A percentile compares a stretch with the other conserved stretches of the same genome.
Conservation (phyloP, 1,140 invertebrate genomes). For the Elymnias hypermnestra region DNA sequence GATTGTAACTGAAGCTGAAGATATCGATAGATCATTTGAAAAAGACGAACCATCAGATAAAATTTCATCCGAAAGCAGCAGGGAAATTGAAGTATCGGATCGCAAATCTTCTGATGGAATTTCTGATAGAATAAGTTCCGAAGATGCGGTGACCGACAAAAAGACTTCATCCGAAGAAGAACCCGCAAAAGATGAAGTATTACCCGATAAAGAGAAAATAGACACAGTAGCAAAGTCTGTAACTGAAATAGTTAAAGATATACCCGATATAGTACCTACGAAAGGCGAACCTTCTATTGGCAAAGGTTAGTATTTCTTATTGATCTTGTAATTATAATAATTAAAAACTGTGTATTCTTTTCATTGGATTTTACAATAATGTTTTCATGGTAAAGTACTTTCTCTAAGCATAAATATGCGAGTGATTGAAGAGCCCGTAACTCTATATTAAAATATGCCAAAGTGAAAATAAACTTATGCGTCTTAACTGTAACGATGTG, state of each 20-base stretch:
- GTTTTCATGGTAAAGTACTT: too few species aligned
- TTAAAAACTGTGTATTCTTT: too few species aligned
- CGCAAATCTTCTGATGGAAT: slow-evolving; percentile 72
- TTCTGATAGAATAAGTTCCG: slow-evolving; percentile 71
- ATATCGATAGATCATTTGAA: slow-evolving; percentile 59
- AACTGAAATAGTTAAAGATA: slow-evolving; percentile 28
- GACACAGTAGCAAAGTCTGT: slow-evolving; percentile 22
- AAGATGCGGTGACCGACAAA: slow-evolving; percentile 73
- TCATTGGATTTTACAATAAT: too few species aligned
- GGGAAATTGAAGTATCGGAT: slow-evolving; percentile 73
- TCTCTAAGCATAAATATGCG: too few species aligned
- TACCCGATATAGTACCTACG: too few species aligned
- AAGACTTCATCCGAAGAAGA: slow-evolving; percentile 69
- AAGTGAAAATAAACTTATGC: too few species aligned
- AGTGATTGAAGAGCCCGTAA: too few species aligned
- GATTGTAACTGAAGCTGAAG: slow-evolving; percentile 71
- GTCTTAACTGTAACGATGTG: too few species aligned
- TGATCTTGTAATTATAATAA: too few species aligned
- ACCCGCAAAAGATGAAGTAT: slow-evolving; percentile 35
- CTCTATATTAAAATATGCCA: too few species aligned
- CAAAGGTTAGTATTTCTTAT: too few species aligned
- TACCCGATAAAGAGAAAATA: slow-evolving; percentile 21
- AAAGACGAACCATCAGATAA: slow-evolving; percentile 71
- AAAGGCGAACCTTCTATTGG: too few species aligned
- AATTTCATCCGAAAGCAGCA: slow-evolving; percentile 74